Base-by-base conservation (phyloP, 2,797 vertebrate species). In the Acanthurus leucopareius region DNA sequence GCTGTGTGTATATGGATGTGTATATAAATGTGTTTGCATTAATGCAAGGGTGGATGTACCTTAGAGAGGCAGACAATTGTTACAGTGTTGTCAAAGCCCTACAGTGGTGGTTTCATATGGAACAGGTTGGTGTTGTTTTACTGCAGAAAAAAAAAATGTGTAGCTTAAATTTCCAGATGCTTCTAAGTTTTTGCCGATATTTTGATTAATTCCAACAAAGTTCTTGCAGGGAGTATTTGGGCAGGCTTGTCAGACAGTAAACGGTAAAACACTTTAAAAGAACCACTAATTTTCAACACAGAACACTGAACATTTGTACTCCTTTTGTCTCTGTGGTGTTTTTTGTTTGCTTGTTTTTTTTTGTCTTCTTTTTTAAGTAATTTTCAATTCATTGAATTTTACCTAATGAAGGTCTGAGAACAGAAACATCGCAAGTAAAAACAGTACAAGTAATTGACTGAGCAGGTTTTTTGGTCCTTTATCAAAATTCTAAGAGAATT, bases 41-140 rank as follows among this genome's bases (percentile, higher is more conserved):
- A n/a, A 35, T 57, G 68, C 40, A 76, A 68, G 82, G 69, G 59
- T 76, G 59, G 58, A 48, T 71, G 57, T 28, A 51, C 3, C 16
- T 52, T 63, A 3, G 7, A 10, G 3, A 67, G 62, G 67, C 19
- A 47, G 5, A 28, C 32, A 64, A 49, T 42, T 47, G 9, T 59
- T 22, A 15, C 10, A 35, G 3, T 44, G 59, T 78, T 79, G 40
- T 40, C 35, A 62, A 56, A 69, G 57, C 6, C 35, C 62, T 17
- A 47, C 17, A 54, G 67, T 6, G 49, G 10, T 49, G 20, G 63
- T 52, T 64, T 16, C 42, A 25, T 47, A 25, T 16, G 22, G 22
- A 58, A 42, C 4, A 58, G 7, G 20, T 19, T 56, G 1, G 5
- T n/a, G 28, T 3, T 60, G 3, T 47, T 17, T 16, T 62, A 25